A percentile compares a stretch with the other conserved stretches of the same genome.
These are phyloP conservation scores for Aphelocoma coerulescens DNA, from an alignment of 2,113 vertebrate genomes.

Conservation along the genomic window DNA sequence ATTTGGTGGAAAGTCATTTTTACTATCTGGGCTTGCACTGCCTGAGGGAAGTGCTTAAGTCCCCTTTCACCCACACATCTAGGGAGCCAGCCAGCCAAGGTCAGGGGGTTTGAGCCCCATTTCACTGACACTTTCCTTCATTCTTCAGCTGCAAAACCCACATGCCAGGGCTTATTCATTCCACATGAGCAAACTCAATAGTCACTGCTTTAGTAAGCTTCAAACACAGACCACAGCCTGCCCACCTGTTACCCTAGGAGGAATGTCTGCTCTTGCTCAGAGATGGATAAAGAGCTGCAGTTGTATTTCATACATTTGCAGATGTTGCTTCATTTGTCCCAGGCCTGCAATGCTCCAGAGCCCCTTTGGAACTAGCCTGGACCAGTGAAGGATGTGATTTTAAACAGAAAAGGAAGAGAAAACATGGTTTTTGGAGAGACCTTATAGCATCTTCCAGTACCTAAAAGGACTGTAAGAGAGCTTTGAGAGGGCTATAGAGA, in stretches of 20 bases:
- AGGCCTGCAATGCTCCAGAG: not conserved
- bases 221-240: not conserved
- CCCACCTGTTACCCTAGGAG: not conserved
- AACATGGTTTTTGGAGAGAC: not conserved
- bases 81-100: not conserved
- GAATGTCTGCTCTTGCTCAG: not conserved
- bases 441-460: not conserved
- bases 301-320: not conserved
- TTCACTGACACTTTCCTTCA: not conserved
- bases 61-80: not conserved
- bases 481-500: not conserved
- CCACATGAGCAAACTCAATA: not conserved
- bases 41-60: not conserved
- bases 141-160: not conserved
- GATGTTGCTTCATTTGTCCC: not conserved
- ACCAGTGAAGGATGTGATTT: not conserved
- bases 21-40: not conserved
- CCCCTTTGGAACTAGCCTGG: not conserved
- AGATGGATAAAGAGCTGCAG: not conserved
- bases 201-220: not conserved
- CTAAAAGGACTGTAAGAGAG: no score
- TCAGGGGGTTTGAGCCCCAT: not conserved
- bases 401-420: not conserved
- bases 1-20: not conserved
- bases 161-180: not conserved